A percentile compares a stretch with the other conserved stretches of the same genome.
phyloP scores from a whole-genome alignment of 2,113 vertebrate genomes.

The Hystrix cristata region DNA sequence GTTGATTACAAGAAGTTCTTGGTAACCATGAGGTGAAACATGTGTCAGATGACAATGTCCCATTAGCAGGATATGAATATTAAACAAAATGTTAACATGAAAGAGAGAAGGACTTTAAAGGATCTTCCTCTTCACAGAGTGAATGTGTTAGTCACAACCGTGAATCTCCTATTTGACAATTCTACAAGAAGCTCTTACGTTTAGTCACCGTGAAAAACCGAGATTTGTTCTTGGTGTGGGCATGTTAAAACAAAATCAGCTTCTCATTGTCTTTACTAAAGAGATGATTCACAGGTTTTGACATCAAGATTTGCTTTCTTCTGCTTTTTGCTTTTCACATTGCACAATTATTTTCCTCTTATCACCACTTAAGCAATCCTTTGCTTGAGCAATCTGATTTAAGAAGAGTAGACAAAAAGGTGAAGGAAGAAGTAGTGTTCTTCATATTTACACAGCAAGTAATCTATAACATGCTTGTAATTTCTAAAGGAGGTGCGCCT shows the following conservation, averaged over 20 bases:
- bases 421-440: background rate
- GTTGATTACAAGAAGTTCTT: background rate
- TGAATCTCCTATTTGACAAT: background rate
- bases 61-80: background rate
- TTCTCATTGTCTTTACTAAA: background rate
- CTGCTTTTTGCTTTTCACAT: slow-evolving; percentile 45
- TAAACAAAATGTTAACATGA: background rate
- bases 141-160: background rate
- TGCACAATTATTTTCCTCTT: slow-evolving; percentile 61
- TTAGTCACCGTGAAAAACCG: background rate
- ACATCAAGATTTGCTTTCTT: slow-evolving; percentile 51
- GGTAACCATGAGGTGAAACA: background rate
- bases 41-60: background rate
- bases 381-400: slow-evolving; percentile 17
- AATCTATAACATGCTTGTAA: background rate
- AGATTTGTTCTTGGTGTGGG: background rate
- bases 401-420: background rate
- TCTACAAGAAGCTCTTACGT: background rate
- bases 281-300: background rate
- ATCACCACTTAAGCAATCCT: background rate
- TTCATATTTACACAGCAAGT: background rate
- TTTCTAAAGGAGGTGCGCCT: background rate
- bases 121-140: background rate
- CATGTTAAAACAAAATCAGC: background rate
- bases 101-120: background rate